Evolutionary conservation across 1,140 invertebrate species (phyloP), one percentile per base, ranked within the genome.

Genomic region (Antheraea pernyi): DNA sequence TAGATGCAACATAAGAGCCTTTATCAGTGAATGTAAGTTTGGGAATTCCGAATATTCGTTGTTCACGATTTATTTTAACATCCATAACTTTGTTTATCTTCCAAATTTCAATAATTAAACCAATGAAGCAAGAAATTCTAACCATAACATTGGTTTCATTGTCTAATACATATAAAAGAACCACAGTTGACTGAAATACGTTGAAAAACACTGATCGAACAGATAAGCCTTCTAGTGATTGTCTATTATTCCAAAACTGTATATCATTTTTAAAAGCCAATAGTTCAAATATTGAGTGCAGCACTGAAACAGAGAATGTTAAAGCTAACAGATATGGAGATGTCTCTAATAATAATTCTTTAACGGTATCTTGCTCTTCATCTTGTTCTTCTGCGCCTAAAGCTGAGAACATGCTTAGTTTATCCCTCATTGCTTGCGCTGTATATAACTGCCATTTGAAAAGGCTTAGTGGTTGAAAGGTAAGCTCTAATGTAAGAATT

Each of bases 211-310:
- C 98, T 0, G 98, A 99, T 72, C 99, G 95, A 10, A 99, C 99
- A 0, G 98, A 99, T 8, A 99, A 93, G 59, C 99, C 99, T 94
- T 99, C 99, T 37, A 99, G 93, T 7, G 98, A 98, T 88, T 99
- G 98, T 48, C 99, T 94, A 82, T 99, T 99, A 73, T 98, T 98
- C 99, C 99, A 99, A 87, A 99, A 99, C 93, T 99, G 99, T 83
- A 99, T 99, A 93, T 99, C 98, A 94, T 99, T 99, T 94, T 99
- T 99, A 90, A 99, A 99, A 65, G 99, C 99, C 39, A 99, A 93
- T 79, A 99, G 95, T 91, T 99, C 99, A 93, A 99, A 99, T 61
- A 99, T 95, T 76, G 97, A 99, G 92, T 99, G 99, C 4, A 99
- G 93, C 42, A 99, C 95, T 5, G 99, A 99, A 0, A 99, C 96